Percentiles rank a stretch among this genome's conserved stretches.
phyloP scores from a whole-genome alignment of 2,113 vertebrate species.

The Oceanites oceanicus region DNA sequence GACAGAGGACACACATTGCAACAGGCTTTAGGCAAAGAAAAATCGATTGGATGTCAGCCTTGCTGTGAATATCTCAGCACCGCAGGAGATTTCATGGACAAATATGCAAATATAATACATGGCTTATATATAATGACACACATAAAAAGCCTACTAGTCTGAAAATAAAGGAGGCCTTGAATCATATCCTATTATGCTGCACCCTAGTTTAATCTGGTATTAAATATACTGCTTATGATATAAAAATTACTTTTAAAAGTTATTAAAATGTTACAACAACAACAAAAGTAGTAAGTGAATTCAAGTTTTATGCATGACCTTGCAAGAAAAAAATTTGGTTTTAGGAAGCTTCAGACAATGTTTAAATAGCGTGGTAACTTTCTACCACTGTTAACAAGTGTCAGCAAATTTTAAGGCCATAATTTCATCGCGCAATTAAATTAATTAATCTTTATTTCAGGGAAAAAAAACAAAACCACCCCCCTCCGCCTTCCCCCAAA shows the following conservation, averaged over 20 bases:
- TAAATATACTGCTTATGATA: constrained; percentile 41
- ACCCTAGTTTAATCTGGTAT: constrained; percentile 43
- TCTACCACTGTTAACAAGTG: neutral
- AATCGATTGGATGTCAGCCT: neutral
- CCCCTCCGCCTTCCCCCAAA: rapidly evolving
- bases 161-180: constrained; percentile 37
- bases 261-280: constrained; percentile 63
- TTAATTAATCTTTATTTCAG: constrained; percentile 14
- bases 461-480: neutral
- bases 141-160: neutral
- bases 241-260: neutral
- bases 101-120: neutral
- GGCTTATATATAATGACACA: neutral
- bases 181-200: constrained; percentile 30
- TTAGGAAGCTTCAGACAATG: constrained; percentile 29
- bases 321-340: constrained; percentile 18
- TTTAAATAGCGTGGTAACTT: neutral
- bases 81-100: neutral
- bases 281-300: constrained; percentile 51
- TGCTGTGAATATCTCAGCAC: neutral
- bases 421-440: constrained; percentile 13
- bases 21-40: neutral
- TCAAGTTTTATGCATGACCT: constrained; percentile 71
- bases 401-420: constrained; percentile 39
- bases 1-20: neutral